Evolutionary conservation across 2,888 invertebrate genomes (phyloP).

Genomic region (Lasius fuliginosus): DNA sequence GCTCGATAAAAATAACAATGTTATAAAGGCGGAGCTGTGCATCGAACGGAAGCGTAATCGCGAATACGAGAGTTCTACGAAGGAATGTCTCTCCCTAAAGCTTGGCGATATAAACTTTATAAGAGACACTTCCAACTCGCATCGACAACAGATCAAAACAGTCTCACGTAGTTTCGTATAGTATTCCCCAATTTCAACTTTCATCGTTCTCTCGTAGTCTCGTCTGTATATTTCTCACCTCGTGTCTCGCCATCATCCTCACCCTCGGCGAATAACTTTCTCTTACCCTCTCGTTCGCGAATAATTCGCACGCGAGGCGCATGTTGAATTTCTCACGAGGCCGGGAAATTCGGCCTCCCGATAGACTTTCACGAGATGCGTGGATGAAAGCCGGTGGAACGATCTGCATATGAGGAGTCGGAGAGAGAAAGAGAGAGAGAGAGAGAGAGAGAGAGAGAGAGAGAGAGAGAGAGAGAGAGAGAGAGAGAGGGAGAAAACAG

Average conservation of each 20-base stretch:
- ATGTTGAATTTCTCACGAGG: conserved; percentile 53
- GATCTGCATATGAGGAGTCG: conserved; percentile 26
- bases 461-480: neutral
- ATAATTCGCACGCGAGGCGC: neutral
- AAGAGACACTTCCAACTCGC: conserved; percentile 17
- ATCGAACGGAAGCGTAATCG: neutral
- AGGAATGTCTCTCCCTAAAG: neutral
- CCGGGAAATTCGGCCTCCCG: conserved; percentile 34
- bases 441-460: neutral
- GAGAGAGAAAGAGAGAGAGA: neutral
- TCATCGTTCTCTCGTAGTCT: conserved; percentile 11
- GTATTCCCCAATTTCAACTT: conserved; percentile 26
- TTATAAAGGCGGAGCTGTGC: neutral
- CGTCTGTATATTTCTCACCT: neutral
- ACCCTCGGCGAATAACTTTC: conserved; percentile 31
- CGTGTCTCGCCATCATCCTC: conserved; percentile 9
- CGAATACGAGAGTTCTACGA: neutral
- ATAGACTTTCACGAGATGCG: conserved; percentile 41
- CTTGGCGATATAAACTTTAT: neutral
- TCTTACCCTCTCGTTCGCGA: neutral
- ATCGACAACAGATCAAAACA: conserved; percentile 7
- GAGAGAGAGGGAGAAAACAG: neutral
- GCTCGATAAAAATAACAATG: neutral
- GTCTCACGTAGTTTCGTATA: conserved; percentile 33
- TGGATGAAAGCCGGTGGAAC: conserved; percentile 22